Base-by-base conservation (phyloP, 35 echinoderm and acorn worm genomes). In the Amphiura filiformis region DNA sequence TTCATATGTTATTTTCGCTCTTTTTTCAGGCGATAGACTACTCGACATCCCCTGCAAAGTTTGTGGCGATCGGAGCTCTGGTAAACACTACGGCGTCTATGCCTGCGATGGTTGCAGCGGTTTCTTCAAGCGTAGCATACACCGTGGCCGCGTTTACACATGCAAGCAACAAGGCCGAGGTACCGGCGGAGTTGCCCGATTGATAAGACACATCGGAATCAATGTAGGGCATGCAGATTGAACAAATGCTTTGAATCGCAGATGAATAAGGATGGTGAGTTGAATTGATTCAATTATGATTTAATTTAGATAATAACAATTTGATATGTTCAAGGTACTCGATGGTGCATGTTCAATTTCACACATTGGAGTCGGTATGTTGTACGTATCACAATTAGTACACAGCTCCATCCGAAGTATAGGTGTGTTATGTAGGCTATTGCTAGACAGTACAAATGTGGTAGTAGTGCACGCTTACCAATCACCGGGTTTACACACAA, bases 231-330 rank as follows among this genome's bases (percentile, higher is more conserved):
- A 30, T 99, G 96, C 47, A 39, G 96, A 30, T 84, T 99, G 32
- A 87, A 94, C 89, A 95, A 99, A 65, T 99, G 96, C 82, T 94
- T 99, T 35, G 93, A 99, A 17, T 93, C 90, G 0, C 82, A 99
- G 37, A 99, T 99, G 96, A 99, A 99, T 42, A 99, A 99, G 75
- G 96, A 99, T 86, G 96, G 93, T 95, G 78, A 92, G 93, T 92
- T 23, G 23, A 31, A 17, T 2, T 9, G 17, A 47, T 47, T 17
- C 41, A 47, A 47, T 47, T 47, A 47, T 15, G 41, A n/a, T n/a
- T n/a, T n/a, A n/a, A n/a, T n/a, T n/a, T n/a, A n/a, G n/a, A n/a
- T n/a, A n/a, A n/a, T n/a, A n/a, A n/a, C n/a, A n/a, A n/a, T n/a
- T n/a, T n/a, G n/a, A n/a, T n/a, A n/a, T n/a, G n/a, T n/a, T n/a